phyloP scores from a whole-genome alignment of 2,113 vertebrate species.

The Panthera tigris region DNA sequence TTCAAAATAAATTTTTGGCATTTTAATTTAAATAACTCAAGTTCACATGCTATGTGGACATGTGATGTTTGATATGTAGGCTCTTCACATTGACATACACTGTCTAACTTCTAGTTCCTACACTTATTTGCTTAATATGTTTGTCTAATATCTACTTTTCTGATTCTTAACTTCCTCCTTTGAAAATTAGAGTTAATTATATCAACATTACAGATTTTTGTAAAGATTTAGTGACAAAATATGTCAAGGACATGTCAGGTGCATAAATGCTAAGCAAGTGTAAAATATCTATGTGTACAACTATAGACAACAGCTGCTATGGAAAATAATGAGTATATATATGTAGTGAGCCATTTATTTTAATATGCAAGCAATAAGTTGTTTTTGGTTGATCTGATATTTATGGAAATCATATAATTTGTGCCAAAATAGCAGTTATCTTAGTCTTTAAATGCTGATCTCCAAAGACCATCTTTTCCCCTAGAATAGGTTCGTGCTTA shows the following conservation, averaged over 20 bases:
- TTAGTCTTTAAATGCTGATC: background rate
- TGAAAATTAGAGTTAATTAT: background rate
- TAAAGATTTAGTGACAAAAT: background rate
- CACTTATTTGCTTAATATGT: background rate
- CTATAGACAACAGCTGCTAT: background rate
- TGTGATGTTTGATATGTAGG: background rate
- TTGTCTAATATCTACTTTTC: background rate
- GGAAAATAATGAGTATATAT: background rate
- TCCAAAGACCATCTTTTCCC: background rate
- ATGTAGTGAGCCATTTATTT: background rate
- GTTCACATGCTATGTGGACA: background rate
- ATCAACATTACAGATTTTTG: background rate
- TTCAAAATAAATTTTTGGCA: background rate
- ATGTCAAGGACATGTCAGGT: background rate
- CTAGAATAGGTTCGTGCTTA: background rate
- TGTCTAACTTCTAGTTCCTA: background rate
- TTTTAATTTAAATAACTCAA: background rate
- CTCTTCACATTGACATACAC: background rate
- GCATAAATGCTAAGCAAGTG: background rate
- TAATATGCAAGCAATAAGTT: background rate
- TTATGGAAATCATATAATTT: background rate
- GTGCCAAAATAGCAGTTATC: background rate
- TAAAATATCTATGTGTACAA: background rate
- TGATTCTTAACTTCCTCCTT: background rate
- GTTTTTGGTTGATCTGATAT: background rate